Percentiles rank a stretch among this genome's conserved stretches.
Conservation (phyloP, 2,113 vertebrate genomes). For the Diphyllodes magnificus region DNA sequence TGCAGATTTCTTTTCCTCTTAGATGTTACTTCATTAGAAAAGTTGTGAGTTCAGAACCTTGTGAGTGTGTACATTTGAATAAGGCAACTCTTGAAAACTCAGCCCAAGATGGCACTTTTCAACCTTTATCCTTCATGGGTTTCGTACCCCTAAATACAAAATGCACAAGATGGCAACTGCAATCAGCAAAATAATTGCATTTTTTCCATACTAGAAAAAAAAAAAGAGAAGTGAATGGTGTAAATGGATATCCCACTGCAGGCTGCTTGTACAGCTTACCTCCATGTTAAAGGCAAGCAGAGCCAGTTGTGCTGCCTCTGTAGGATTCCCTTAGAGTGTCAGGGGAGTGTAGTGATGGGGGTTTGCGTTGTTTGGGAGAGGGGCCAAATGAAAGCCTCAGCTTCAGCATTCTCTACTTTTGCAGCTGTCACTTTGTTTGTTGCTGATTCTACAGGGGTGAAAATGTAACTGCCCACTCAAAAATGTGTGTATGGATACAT, state of each 20-base stretch:
- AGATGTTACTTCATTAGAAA: neutral
- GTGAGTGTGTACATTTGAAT: neutral
- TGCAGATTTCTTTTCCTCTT: neutral
- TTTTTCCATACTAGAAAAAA: neutral
- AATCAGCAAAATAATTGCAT: neutral
- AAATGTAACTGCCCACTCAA: neutral
- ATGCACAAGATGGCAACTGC: neutral
- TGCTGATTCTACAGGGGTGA: neutral
- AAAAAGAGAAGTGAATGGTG: neutral
- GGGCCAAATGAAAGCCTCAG: neutral
- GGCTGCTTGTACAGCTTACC: neutral
- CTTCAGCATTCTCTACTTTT: neutral
- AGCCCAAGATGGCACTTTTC: fast-evolving
- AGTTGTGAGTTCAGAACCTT: neutral
- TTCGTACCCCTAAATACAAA: neutral
- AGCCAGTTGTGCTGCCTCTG: neutral
- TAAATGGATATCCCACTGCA: neutral
- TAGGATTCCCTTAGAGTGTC: neutral
- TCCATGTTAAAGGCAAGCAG: neutral
- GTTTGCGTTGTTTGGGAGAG: neutral
- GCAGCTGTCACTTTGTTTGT: neutral
- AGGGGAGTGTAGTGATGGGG: neutral
- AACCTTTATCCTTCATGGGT: neutral
- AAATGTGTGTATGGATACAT: neutral
- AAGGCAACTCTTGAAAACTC: neutral